Base-by-base conservation (phyloP, 2,113 vertebrate species). In the Poecile atricapillus region DNA sequence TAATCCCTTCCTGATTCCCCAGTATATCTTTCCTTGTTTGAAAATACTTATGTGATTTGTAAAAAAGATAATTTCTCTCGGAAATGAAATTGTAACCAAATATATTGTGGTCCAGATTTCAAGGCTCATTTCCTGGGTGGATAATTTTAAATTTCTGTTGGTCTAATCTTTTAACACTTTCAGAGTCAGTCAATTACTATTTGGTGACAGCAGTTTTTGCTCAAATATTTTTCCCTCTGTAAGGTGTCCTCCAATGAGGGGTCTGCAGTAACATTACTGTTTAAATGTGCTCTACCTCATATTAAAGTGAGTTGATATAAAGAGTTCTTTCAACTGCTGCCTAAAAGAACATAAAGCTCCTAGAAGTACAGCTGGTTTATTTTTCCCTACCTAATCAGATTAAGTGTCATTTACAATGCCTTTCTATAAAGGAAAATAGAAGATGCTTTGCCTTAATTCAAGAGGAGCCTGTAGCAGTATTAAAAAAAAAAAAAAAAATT, bases 91-190 rank as follows among this genome's bases (percentile, higher is more conserved):
- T 91, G 85, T 97, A 96, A 76, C 59, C 80, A 96, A 95, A 96
- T 94, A 81, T 84, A 91, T 89, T 91, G 92, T 90, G 92, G 94
- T 97, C 93, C 79, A 94, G 84, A 64, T 87, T 96, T 96, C 56
- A 97, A 94, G 50, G 39, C 82, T 91, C 39, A 96, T 96, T 98
- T 97, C 91, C 93, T 95, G 43, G 35, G 83, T 69, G 80, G 70
- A 59, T 77, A 63, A 80, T 83, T 52, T 86, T 83, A 74, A 84
- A 88, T 93, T 53, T 97, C 85, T 89, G 60, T 83, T 90, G 58
- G 58, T 89, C 28, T 97, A 96, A 96, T 97, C 93, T 91, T 97
- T 96, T 96, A 97, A 97, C 44, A 68, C 95, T 95, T 97, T 95
- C 87, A 90, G 90, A 96, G 75, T 96, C 87, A 71, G 83, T 95